A percentile compares a stretch with the other conserved stretches of the same genome.
These are phyloP conservation scores for Sus cebifrons DNA, from an alignment of 2,797 vertebrate genomes.

Conservation along the genomic window DNA sequence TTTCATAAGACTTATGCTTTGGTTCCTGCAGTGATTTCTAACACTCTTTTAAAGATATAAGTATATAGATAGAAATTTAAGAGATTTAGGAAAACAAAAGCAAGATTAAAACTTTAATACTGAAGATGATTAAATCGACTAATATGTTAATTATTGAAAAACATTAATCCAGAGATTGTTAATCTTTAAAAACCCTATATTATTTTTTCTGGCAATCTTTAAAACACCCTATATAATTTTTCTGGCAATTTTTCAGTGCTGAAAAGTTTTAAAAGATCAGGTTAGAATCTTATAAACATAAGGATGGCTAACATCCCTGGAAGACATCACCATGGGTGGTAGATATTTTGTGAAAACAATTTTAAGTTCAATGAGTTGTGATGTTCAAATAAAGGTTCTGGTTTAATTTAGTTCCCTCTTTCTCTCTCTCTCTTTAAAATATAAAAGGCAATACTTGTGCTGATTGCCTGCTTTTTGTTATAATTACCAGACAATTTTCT, in stretches of 20 bases:
- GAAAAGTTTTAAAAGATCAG: conserved; percentile 52
- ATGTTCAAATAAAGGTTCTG: conserved; percentile 71
- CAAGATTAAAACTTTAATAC: background rate
- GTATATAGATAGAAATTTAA: background rate
- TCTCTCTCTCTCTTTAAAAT: conserved; percentile 58
- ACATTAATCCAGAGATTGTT: background rate
- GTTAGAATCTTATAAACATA: conserved; percentile 7
- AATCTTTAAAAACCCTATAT: background rate
- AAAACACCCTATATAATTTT: background rate
- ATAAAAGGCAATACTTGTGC: conserved; percentile 80
- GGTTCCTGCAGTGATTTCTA: background rate
- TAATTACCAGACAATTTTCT: conserved; percentile 86
- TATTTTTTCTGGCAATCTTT: background rate
- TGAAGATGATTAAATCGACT: background rate
- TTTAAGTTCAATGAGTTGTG: conserved; percentile 77
- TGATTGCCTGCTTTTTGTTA: conserved; percentile 82
- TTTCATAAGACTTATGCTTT: background rate
- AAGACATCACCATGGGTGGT: conserved; percentile 8
- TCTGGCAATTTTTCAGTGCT: background rate
- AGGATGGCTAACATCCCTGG: background rate
- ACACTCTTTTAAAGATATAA: background rate
- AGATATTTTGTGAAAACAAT: conserved; percentile 61
- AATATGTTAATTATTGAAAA: background rate
- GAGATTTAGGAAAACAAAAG: background rate
- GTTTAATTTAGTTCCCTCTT: conserved; percentile 71